Base-by-base conservation (phyloP, 2,888 invertebrate genomes). In the Poecilobothrus nobilitatus region DNA sequence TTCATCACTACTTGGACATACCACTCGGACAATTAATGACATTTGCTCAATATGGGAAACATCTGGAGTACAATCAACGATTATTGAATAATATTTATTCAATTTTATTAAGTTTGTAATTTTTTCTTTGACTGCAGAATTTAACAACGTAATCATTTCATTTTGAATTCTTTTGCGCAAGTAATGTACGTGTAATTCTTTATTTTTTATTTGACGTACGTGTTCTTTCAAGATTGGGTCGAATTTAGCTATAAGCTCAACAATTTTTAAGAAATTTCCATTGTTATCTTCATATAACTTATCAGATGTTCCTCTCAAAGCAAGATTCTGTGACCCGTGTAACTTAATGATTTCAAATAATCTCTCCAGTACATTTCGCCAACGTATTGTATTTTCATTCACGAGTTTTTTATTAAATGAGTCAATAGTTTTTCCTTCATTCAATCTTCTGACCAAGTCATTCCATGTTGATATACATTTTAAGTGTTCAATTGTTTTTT, bases 51-150 rank as follows among this genome's bases (percentile, higher is more conserved):
- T 44, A 66, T 66, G 66, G 66, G 53, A 53, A 66, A 66, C 33
- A 66, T 66, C 66, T 44, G 53, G 34, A 67, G 67, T 67, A 67
- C 67, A 67, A 64, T 67, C 67, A 44, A 63, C 44, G 63, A 67
- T 64, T 67, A 64, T 67, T 63, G 63, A 37, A 67, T 67, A 67
- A 67, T 67, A 67, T 67, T 67, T 67, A 41, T 64, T 63, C 67
- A 67, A 18, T 67, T 67, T 67, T 67, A 63, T 44, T 67, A 63
- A n/a, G n/a, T 63, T 63, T 63, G 27, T 67, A 63, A 61, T 67
- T 63, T 67, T 63, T 33, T 62, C 63, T 53, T 67, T 67, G 63
- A 67, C 37, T 34, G 33, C 20, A 63, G 62, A 33, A 63, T 63
- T 63, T 67, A 67, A 63, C 41, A 67, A 67, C 34, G 64, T 37